Conservation (phyloP, 2,888 invertebrate genomes). For the Nomada fabriciana region DNA sequence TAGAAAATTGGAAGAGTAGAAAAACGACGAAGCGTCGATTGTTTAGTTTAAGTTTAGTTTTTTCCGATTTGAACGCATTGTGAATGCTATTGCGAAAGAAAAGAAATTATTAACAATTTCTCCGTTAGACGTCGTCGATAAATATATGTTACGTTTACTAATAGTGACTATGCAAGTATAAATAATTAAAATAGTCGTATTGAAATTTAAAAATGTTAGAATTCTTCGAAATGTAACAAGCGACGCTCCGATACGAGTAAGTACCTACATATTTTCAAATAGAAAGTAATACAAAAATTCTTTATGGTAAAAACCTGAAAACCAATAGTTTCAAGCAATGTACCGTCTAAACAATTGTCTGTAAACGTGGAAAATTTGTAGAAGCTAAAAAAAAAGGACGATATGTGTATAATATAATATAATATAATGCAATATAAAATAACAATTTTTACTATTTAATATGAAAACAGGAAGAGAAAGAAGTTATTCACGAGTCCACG, state of each 20-base stretch:
- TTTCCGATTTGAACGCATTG: not conserved
- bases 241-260: conserved; percentile 14
- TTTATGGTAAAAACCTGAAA: too few species aligned
- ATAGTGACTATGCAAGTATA: too few species aligned
- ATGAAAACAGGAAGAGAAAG: not conserved
- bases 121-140: too few species aligned
- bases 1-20: conserved; percentile 76
- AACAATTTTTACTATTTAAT: not conserved
- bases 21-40: conserved; percentile 53
- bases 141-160: too few species aligned
- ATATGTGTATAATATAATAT: too few species aligned
- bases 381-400: not conserved
- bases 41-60: not conserved
- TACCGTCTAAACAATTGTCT: too few species aligned
- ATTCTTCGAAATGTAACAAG: not conserved
- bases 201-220: too few species aligned
- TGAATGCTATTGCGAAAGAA: too few species aligned
- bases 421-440: too few species aligned
- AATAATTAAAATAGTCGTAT: too few species aligned
- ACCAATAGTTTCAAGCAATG: too few species aligned
- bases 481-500: not conserved
- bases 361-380: not conserved
- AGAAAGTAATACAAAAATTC: not conserved
- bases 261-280: not conserved
- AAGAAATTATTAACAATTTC: too few species aligned